Percentiles rank a stretch among this genome's conserved stretches.
These are phyloP conservation scores for Philonicus albiceps DNA, from an alignment of 2,888 invertebrate species.

Conservation along the genomic window DNA sequence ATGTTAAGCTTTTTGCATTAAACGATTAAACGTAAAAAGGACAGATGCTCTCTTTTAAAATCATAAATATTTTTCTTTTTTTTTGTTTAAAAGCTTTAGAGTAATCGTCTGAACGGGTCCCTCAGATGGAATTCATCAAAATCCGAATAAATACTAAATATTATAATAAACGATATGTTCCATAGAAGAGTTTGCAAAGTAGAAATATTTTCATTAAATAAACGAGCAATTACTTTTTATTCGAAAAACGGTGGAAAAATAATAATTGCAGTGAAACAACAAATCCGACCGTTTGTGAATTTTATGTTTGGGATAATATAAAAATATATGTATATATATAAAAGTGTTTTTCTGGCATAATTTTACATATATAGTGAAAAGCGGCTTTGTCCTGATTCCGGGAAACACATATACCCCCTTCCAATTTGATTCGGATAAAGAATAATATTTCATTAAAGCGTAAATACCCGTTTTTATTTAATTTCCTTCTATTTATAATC, in stretches of 20 bases:
- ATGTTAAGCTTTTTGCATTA: neutral
- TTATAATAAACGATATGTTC: neutral
- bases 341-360: neutral
- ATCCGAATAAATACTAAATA: neutral
- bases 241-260: neutral
- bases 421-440: neutral
- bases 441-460: neutral
- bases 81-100: neutral
- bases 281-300: neutral
- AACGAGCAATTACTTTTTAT: neutral
- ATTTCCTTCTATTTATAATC: neutral
- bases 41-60: neutral
- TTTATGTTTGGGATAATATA: neutral
- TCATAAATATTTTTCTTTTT: neutral
- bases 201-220: neutral
- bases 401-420: neutral
- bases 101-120: neutral
- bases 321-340: neutral
- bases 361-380: neutral
- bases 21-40: too few relatives aligned
- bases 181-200: neutral
- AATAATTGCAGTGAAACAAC: neutral
- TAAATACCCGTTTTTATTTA: neutral
- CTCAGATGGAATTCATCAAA: neutral
- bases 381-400: neutral